phyloP scores from a whole-genome alignment of 2,888 invertebrate species.

The Orchesella flavescens region DNA sequence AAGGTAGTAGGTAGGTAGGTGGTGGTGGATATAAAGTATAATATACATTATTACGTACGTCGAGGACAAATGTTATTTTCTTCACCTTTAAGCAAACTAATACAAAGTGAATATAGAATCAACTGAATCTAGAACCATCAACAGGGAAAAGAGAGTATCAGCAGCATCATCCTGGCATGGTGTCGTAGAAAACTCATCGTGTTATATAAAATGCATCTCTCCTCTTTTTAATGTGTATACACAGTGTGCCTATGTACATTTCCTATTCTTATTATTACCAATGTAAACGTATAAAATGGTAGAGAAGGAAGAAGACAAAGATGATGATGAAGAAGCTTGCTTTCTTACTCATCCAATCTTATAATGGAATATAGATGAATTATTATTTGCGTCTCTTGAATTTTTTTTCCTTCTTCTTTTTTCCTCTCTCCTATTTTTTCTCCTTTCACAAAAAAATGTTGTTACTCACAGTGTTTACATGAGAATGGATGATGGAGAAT shows the following conservation, averaged over 20 bases:
- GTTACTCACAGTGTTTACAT: constrained; percentile 45
- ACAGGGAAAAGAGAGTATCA: constrained; percentile 26
- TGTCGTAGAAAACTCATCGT: constrained; percentile 39
- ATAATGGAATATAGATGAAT: constrained; percentile 65
- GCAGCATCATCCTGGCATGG: constrained; percentile 40
- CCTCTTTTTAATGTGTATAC: constrained; percentile 12
- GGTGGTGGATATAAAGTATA: too few relatives aligned
- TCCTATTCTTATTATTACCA: constrained; percentile 33
- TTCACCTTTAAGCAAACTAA: constrained; percentile 57
- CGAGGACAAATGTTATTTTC: constrained; percentile 42
- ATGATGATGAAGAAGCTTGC: constrained; percentile 56
- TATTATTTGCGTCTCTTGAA: constrained; percentile 64
- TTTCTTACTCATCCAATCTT: constrained; percentile 63
- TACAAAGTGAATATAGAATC: constrained; percentile 47
- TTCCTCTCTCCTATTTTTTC: constrained; percentile 40
- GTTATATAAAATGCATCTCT: constrained; percentile 37
- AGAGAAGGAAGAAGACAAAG: constrained; percentile 36
- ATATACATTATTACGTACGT: constrained; percentile 7
- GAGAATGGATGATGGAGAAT: constrained; percentile 13
- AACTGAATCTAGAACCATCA: constrained; percentile 47
- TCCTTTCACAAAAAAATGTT: constrained; percentile 41
- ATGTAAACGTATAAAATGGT: background rate
- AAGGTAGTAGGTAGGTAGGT: background rate
- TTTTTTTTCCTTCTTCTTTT: constrained; percentile 30
- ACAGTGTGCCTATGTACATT: background rate